Evolutionary conservation across 2,888 invertebrate species (phyloP).

Genomic region (Hybos culiciformis): DNA sequence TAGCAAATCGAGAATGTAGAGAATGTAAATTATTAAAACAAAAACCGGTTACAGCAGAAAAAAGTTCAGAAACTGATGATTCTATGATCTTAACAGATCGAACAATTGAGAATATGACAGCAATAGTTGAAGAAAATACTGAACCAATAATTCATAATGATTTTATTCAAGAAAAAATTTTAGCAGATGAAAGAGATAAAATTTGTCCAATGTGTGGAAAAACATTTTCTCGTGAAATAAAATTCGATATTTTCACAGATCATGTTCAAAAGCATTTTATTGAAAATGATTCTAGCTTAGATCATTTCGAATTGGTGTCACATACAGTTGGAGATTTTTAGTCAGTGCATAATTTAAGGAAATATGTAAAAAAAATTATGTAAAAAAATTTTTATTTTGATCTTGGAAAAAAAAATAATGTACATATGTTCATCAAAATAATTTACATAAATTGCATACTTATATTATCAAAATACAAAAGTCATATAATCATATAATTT

Average conservation of each 20-base stretch:
- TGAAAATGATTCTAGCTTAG: slow-evolving; percentile 42
- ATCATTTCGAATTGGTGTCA: slow-evolving; percentile 41
- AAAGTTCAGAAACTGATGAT: slow-evolving; percentile 31
- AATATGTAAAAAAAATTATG: too few species aligned
- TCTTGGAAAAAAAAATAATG: too few species aligned
- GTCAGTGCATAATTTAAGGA: too few species aligned
- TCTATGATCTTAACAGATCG: background rate
- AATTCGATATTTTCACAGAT: slow-evolving; percentile 52
- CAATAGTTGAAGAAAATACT: background rate
- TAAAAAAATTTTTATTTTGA: too few species aligned
- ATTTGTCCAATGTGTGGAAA: slow-evolving; percentile 66
- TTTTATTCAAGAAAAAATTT: slow-evolving; percentile 26
- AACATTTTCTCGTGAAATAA: slow-evolving; percentile 42
- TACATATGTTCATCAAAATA: too few species aligned
- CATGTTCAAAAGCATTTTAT: slow-evolving; percentile 69
- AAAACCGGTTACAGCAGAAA: slow-evolving; percentile 34
- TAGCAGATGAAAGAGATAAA: slow-evolving; percentile 34
- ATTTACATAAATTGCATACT: too few species aligned
- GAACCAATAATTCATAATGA: slow-evolving; percentile 15
- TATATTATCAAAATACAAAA: too few species aligned
- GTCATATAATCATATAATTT: too few species aligned
- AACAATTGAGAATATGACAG: background rate
- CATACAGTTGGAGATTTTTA: slow-evolving; percentile 34
- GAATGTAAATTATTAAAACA: slow-evolving; percentile 25
- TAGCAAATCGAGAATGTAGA: slow-evolving; percentile 25